Evolutionary conservation across 2,113 vertebrate genomes (phyloP).

Genomic region (Oryzias celebensis): DNA sequence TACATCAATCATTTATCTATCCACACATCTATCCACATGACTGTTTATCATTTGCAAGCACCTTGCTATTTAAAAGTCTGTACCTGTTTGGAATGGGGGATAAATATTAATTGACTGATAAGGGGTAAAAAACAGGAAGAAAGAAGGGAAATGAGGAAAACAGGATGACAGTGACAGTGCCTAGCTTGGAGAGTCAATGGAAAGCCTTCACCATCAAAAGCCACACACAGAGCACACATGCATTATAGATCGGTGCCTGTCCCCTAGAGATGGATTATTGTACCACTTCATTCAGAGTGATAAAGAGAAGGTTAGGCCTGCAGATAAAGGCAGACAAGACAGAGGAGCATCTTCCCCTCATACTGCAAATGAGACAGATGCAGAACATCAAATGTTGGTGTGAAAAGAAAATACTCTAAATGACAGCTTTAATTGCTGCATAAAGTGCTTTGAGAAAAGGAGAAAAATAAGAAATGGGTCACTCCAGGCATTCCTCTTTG

Average conservation of each 20-base stretch:
- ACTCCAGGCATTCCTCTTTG: slow-evolving; percentile 25
- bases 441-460: slow-evolving; percentile 44
- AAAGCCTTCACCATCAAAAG: slow-evolving; percentile 30
- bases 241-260: slow-evolving; percentile 44
- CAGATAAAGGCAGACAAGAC: slow-evolving; percentile 19
- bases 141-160: slow-evolving; percentile 8
- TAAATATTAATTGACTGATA: slow-evolving; percentile 12
- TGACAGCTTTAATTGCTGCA: slow-evolving; percentile 53
- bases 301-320: slow-evolving; percentile 30
- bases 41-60: too few relatives aligned
- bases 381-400: slow-evolving; percentile 35
- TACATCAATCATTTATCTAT: too few relatives aligned
- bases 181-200: slow-evolving; percentile 27
- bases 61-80: background rate
- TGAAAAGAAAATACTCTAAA: slow-evolving; percentile 24
- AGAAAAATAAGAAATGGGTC: slow-evolving; percentile 49
- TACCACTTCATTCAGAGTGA: slow-evolving; percentile 34
- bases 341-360: slow-evolving; percentile 28
- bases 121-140: slow-evolving; percentile 5
- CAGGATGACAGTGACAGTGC: slow-evolving; percentile 36
- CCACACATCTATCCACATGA: too few relatives aligned
- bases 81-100: background rate
- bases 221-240: slow-evolving; percentile 29
- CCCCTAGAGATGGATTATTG: slow-evolving; percentile 47
- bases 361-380: slow-evolving; percentile 45